phyloP scores from a whole-genome alignment of 2,797 vertebrate species.

The Eleutherodactylus coqui region DNA sequence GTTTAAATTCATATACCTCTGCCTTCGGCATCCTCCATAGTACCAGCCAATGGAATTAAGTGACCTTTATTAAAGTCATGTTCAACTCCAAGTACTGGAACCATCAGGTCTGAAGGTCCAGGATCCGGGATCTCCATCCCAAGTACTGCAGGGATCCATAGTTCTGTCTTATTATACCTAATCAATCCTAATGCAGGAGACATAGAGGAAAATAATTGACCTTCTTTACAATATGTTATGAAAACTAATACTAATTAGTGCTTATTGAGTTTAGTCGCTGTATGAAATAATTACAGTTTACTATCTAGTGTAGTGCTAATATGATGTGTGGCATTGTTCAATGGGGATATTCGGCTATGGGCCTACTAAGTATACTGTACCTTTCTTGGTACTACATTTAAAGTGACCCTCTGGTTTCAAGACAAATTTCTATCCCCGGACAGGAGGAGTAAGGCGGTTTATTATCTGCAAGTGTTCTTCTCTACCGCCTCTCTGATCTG shows the following conservation, averaged over 20 bases:
- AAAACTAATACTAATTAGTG: neutral
- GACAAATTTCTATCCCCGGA: too few relatives aligned
- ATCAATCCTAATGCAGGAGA: slow-evolving; percentile 77
- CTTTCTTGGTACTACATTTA: too few relatives aligned
- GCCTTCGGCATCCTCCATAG: slow-evolving; percentile 85
- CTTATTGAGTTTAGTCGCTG: neutral
- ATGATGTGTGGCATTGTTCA: neutral
- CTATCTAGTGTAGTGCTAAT: neutral
- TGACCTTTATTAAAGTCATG: slow-evolving; percentile 74
- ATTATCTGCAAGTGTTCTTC: too few relatives aligned
- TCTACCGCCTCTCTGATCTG: too few relatives aligned
- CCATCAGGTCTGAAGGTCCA: slow-evolving; percentile 81
- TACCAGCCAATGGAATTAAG: slow-evolving; percentile 80
- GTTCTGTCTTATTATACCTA: slow-evolving; percentile 75
- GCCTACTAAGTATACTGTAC: neutral
- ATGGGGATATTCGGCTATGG: neutral
- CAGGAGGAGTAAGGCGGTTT: too few relatives aligned
- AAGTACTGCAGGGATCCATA: slow-evolving; percentile 79
- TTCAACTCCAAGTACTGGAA: slow-evolving; percentile 86
- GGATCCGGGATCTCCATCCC: slow-evolving; percentile 90
- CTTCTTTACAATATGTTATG: too few relatives aligned
- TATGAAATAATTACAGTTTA: neutral
- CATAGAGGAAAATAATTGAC: neutral
- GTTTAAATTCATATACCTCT: slow-evolving; percentile 77
- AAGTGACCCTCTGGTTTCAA: too few relatives aligned